Percentiles rank a stretch among this genome's conserved stretches.
phyloP scores from a whole-genome alignment of 1,140 invertebrate species.

The Calliphora vicina region DNA sequence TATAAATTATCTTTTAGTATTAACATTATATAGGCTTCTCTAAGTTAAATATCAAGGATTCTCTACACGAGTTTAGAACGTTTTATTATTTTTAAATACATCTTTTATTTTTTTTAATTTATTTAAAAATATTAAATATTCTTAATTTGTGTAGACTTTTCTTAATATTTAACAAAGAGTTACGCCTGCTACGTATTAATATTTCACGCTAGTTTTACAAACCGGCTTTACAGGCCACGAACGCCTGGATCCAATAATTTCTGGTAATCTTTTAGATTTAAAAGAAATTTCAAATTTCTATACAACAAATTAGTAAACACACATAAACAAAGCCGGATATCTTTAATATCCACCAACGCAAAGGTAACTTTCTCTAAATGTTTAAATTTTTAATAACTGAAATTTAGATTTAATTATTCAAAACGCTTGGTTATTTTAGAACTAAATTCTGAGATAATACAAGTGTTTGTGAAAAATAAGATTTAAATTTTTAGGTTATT shows the following conservation, averaged over 20 bases:
- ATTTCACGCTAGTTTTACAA: constrained; percentile 21
- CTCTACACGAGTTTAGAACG: not conserved
- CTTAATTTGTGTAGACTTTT: not conserved
- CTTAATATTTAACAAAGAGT: not conserved
- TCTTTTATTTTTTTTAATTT: not conserved
- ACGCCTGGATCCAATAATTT: constrained; percentile 12
- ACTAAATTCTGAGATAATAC: not conserved
- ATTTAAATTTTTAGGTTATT: not conserved
- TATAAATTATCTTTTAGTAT: not conserved
- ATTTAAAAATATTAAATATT: not conserved
- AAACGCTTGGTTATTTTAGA: not conserved
- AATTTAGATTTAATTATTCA: not conserved
- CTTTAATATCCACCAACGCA: not conserved
- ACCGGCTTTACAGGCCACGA: constrained; percentile 30
- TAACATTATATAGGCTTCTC: not conserved
- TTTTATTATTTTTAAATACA: not conserved
- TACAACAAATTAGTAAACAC: not conserved
- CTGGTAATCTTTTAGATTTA: not conserved
- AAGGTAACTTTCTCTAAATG: not conserved
- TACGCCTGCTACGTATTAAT: not conserved
- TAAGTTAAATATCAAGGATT: not conserved
- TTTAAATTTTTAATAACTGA: not conserved
- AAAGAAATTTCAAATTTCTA: not conserved
- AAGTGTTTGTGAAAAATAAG: not conserved
- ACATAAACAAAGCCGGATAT: not conserved